These are phyloP conservation scores for Smittia aterrima DNA, from an alignment of 2,888 invertebrate species.

Conservation along the genomic window DNA sequence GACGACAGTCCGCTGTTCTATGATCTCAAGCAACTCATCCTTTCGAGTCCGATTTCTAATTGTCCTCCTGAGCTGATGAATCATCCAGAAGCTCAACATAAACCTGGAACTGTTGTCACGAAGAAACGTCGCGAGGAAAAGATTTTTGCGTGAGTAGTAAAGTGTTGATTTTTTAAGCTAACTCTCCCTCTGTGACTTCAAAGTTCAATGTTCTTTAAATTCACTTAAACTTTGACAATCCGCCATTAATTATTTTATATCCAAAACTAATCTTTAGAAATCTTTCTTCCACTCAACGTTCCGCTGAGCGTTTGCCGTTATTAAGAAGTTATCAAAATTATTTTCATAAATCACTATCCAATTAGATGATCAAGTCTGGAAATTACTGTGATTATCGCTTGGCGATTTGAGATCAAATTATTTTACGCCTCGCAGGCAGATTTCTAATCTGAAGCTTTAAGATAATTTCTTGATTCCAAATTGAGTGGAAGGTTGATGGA, in stretches of 20 bases:
- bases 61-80: conserved; percentile 96
- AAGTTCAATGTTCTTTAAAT: too few relatives aligned
- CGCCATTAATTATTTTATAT: too few relatives aligned
- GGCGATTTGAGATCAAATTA: not conserved
- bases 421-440: not conserved
- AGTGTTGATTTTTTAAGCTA: not conserved
- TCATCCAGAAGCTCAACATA: conserved; percentile 97
- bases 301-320: too few relatives aligned
- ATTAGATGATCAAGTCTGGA: not conserved
- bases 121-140: conserved; percentile 92
- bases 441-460: not conserved
- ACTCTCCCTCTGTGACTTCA: not conserved
- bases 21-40: conserved; percentile 90
- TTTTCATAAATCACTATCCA: conserved; percentile 9
- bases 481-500: too few relatives aligned
- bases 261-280: too few relatives aligned
- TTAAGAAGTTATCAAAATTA: too few relatives aligned
- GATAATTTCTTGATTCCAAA: too few relatives aligned
- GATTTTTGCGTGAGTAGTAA: conserved; percentile 74
- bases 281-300: too few relatives aligned
- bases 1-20: conserved; percentile 95
- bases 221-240: too few relatives aligned
- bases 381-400: conserved; percentile 4
- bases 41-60: conserved; percentile 85
- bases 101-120: conserved; percentile 92